Evolutionary conservation across 53 echinoderm and acorn worm species (phyloP), one percentile per base, ranked within the genome.

Genomic region (Echinometra lucunter): DNA sequence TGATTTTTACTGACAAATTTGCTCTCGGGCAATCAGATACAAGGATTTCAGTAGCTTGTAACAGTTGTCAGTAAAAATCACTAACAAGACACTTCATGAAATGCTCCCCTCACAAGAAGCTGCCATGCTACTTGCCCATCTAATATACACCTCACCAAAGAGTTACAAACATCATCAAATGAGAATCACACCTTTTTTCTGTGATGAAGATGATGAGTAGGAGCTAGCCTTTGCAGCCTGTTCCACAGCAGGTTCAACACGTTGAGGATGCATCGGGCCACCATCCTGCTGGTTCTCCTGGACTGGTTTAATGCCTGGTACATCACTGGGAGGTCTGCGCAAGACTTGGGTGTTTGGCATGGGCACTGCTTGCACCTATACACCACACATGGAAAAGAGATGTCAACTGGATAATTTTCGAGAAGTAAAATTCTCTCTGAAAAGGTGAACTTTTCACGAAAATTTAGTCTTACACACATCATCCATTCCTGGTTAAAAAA

Each of bases 251-350:
- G 93, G 93, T 37, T 40, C 93, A 15, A 63, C 55, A 32, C 25
- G 55, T 56, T 75, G 92, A 15, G 74, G 75, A 34, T n/a, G 92
- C 30, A 63, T 78, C 16, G 57, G 80, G 17, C 57, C 57, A 1
- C 37, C 80, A 16, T 93, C 80, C 37, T 81, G 93, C 57, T 80
- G 80, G 19, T 11, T 53, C 28, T 55, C 80, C 21, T 78, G 93
- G 34, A 56, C 47, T 11, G 56, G 93, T 57, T 49, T 78, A 23
- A 56, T 58, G 25, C 80, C 57, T 21, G 45, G 69, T 3, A 57
- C 55, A 45, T 93, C 93, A 27, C 57, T 23, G 40, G 93, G 93
- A 12, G 93, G 93, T 93, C 93, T 53, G 82, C 93, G 93, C 15
- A 93, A 53, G 56, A 93, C 93, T 57, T 93, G 93, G 23, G 80